Evolutionary conservation across 1,140 invertebrate species (phyloP).

Genomic region (Hylyphantes graminicola): DNA sequence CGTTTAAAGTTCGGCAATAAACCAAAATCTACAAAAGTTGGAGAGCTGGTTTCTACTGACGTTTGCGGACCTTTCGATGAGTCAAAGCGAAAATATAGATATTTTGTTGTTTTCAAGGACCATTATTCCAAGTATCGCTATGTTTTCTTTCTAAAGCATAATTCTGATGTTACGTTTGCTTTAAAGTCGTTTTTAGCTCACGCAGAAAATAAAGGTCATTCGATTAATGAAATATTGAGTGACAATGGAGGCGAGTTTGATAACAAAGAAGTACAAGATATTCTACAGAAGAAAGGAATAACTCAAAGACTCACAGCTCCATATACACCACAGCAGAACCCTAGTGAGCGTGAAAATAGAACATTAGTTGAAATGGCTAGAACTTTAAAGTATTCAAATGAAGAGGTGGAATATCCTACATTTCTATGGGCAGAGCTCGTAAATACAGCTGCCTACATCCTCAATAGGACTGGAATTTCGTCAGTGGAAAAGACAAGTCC

Average conservation of each 20-base stretch:
- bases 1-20: background rate
- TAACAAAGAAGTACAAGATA: constrained; percentile 15
- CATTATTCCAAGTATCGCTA: constrained; percentile 18
- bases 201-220: constrained; percentile 13
- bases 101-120: constrained; percentile 53
- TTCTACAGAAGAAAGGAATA: constrained; percentile 28
- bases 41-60: background rate
- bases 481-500: too few relatives aligned
- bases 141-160: constrained; percentile 30
- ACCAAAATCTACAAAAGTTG: too few relatives aligned
- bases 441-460: constrained; percentile 1
- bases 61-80: constrained; percentile 50
- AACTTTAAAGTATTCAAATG: background rate
- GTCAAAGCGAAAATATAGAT: constrained; percentile 26
- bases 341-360: constrained; percentile 1
- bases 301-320: constrained; percentile 53
- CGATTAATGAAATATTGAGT: constrained; percentile 25
- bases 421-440: constrained; percentile 19
- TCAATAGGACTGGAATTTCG: constrained; percentile 5
- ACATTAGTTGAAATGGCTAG: constrained; percentile 9
- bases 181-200: constrained; percentile 22
- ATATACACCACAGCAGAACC: constrained; percentile 53
- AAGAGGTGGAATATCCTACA: constrained; percentile 1
- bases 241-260: constrained; percentile 58
- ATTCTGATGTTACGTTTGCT: background rate